A percentile compares a stretch with the other conserved stretches of the same genome.
Evolutionary conservation across 2,113 vertebrate genomes (phyloP).

Genomic region (Corythaixoides concolor): DNA sequence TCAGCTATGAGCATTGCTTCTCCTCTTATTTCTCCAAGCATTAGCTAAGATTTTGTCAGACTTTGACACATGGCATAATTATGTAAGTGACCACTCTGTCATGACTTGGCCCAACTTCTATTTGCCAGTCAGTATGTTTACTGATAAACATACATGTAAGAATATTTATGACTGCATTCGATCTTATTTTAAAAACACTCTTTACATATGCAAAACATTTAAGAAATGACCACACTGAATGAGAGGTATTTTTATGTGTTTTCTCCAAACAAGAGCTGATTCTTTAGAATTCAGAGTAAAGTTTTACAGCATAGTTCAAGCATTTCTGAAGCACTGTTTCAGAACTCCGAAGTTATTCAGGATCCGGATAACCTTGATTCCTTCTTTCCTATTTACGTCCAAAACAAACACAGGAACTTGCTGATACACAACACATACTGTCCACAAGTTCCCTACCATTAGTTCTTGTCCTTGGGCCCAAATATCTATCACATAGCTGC

Average conservation of each 20-base stretch:
- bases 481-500: neutral
- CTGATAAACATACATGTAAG: neutral
- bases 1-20: neutral
- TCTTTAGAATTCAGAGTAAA: neutral
- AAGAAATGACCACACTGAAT: neutral
- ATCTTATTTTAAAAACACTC: neutral
- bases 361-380: neutral
- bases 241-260: neutral
- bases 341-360: neutral
- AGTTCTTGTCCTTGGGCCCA: neutral
- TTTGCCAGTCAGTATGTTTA: neutral
- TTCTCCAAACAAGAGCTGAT: neutral
- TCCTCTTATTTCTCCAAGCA: neutral
- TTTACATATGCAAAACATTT: neutral
- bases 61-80: neutral
- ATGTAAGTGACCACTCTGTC: neutral
- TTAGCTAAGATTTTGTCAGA: neutral
- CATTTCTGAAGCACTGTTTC: neutral
- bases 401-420: slow-evolving; percentile 35
- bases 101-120: neutral
- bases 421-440: neutral
- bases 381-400: neutral
- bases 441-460: neutral
- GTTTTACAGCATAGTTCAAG: neutral
- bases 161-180: neutral